Evolutionary conservation across 2,113 vertebrate species (phyloP).

Genomic region (Crotalus horridus): DNA sequence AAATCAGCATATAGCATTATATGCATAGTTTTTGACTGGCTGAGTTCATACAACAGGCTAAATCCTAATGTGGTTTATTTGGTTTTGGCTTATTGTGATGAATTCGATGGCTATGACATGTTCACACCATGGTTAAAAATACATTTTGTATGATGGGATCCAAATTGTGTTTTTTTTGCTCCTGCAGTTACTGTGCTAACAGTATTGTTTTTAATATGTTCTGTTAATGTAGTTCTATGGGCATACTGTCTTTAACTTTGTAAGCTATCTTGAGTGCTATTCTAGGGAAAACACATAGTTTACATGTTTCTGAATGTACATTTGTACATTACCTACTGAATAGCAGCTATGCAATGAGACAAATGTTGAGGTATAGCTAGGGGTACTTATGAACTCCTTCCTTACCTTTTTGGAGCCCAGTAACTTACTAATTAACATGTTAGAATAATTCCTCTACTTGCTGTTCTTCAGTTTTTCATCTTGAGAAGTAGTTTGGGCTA

Average conservation of each 20-base stretch:
- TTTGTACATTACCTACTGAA: background rate
- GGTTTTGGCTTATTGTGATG: background rate
- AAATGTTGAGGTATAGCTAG: background rate
- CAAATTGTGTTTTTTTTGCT: background rate
- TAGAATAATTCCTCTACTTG: background rate
- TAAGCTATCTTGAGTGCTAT: background rate
- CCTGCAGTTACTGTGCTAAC: background rate
- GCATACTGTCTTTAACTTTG: background rate
- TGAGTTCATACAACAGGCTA: background rate
- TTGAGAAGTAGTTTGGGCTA: background rate
- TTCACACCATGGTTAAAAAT: background rate
- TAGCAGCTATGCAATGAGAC: background rate
- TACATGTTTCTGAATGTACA: background rate
- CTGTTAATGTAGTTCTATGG: background rate
- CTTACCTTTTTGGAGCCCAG: background rate
- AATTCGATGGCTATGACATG: background rate
- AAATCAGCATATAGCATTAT: background rate
- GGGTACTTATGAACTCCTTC: no score
- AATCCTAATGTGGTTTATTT: background rate
- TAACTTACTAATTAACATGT: background rate
- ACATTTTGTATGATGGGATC: background rate
- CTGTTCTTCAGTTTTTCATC: background rate
- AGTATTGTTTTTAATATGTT: background rate
- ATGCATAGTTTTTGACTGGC: background rate
- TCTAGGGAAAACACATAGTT: background rate